phyloP scores from a whole-genome alignment of 2,113 vertebrate genomes.

The Phalacrocorax carbo region DNA sequence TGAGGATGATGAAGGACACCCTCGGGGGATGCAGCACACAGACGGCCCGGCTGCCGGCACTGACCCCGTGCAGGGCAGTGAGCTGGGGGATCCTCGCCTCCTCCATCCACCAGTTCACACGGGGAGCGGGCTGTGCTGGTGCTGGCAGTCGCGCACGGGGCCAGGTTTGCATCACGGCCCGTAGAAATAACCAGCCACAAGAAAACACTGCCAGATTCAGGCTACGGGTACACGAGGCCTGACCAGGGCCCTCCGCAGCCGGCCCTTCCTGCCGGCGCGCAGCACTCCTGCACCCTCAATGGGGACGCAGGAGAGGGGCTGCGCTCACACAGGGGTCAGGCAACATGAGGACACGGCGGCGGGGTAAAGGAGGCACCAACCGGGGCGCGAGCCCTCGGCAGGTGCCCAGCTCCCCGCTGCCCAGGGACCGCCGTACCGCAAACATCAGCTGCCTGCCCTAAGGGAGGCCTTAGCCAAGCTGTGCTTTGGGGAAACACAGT shows the following conservation, averaged over 20 bases:
- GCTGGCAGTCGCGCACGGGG: fast-evolving
- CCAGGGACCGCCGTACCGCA: fast-evolving
- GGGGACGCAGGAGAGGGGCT: fast-evolving
- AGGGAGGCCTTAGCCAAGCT: neutral
- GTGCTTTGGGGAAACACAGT: neutral
- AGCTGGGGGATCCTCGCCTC: neutral
- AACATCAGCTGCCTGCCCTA: neutral
- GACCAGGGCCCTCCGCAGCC: no score
- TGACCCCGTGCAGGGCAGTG: fast-evolving
- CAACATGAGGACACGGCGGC: fast-evolving
- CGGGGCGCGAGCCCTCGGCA: fast-evolving
- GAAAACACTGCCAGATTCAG: no score
- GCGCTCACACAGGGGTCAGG: fast-evolving
- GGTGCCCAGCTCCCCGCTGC: neutral
- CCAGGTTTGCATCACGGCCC: neutral
- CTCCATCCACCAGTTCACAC: neutral
- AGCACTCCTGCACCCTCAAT: fast-evolving
- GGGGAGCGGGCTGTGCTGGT: fast-evolving
- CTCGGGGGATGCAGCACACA: neutral
- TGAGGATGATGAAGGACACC: neutral
- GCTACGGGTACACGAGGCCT: fast-evolving
- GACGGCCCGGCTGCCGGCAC: fast-evolving
- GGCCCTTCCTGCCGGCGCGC: fast-evolving
- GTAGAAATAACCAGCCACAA: neutral
- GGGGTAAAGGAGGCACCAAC: neutral